Base-by-base conservation (phyloP, 1,140 invertebrate species). In the Cherax quadricarinatus region DNA sequence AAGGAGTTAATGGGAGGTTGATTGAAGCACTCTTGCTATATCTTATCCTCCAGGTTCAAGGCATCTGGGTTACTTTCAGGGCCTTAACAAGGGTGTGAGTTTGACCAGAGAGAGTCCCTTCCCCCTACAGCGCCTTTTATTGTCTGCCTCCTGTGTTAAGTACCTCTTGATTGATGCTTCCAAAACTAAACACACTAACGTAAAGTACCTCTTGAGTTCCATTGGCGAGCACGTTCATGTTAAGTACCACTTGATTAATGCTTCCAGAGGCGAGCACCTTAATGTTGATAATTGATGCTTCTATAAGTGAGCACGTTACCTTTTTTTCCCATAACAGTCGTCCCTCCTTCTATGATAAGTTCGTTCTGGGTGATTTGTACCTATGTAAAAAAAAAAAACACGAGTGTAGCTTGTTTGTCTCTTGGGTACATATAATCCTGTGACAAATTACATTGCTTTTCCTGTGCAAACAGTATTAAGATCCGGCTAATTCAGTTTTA, bases 61-160 rank as follows among this genome's bases (percentile, higher is more conserved):
- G 60, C 83, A 85, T 85, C 83, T 85, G 83, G 83, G 60, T 85
- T 85, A 70, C 62, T 70, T 85, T 85, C n/a, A 85, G 30, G 57
- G 57, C 62, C 66, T 53, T 85, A 85, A 85, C 83, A 85, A 85
- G 83, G 83, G 83, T 60, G 48, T 85, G 60, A 85, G 60, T 60
- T 24, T 41, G 60, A 70, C 83, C 83, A 70, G 83, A 70, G n/a
- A 21, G 70, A n/a, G 1, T 70, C 10, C 21, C 53, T n/a, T n/a
- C 30, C 30, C 57, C 62, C 12, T 66, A 66, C 4, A 66, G 62
- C 3, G 16, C 62, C 0, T 66, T 9, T 5, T 75, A n/a, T 24
- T 75, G 18, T 24, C 4, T 30, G 70, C 21, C 70, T 30, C 70
- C 3, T 30, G 4, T 21, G 70, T 70, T 16, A n/a, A n/a, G 62